These are phyloP conservation scores for Rousettus leschenaultii DNA, from an alignment of 2,113 vertebrate genomes.

Conservation along the genomic window DNA sequence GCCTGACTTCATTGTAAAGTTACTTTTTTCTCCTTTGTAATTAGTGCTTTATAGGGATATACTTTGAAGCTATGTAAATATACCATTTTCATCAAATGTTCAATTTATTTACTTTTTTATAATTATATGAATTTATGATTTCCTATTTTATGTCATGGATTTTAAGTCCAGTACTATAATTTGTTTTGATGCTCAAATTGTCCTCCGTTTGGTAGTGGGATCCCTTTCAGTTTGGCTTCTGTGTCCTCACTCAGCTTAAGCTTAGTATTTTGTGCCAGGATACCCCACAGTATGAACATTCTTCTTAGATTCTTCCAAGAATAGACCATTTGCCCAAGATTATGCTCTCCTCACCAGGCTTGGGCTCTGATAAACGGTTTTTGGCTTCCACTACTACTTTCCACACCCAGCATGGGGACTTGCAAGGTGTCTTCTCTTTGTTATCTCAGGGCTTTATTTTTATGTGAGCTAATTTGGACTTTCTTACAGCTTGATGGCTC, in stretches of 20 bases:
- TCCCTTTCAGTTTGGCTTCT: background rate
- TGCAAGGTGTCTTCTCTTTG: background rate
- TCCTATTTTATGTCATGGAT: background rate
- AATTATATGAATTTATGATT: background rate
- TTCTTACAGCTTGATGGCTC: background rate
- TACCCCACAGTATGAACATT: background rate
- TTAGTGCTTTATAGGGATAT: background rate
- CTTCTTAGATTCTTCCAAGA: background rate
- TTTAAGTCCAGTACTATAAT: background rate
- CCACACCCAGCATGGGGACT: background rate
- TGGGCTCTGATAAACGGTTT: background rate
- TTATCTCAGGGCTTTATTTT: background rate
- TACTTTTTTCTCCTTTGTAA: background rate
- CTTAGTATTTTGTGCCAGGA: background rate
- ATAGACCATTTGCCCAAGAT: background rate
- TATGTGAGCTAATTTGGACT: background rate
- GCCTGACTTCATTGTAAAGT: background rate
- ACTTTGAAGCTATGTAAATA: background rate
- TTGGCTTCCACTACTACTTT: background rate
- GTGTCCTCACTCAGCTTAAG: background rate
- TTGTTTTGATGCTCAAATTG: background rate
- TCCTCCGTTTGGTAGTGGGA: background rate
- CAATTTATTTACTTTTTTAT: background rate
- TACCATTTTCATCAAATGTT: background rate
- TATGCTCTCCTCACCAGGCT: background rate